phyloP scores from a whole-genome alignment of 2,113 vertebrate species.

The Ascaphus truei region DNA sequence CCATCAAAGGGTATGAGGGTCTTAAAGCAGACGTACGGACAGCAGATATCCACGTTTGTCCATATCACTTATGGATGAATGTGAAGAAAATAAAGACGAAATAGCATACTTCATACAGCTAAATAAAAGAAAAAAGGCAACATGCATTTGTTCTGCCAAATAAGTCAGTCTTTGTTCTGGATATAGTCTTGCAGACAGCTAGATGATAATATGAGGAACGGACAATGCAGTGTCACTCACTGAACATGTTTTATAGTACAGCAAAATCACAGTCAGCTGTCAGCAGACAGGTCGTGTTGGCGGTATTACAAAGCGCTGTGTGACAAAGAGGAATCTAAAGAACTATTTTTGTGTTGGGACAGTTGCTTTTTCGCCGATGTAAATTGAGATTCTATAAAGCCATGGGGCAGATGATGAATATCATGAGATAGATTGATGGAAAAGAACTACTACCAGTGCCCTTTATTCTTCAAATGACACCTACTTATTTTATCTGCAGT shows the following conservation, averaged over 20 bases:
- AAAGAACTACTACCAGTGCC: neutral
- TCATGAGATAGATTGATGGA: constrained; percentile 9
- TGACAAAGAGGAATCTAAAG: neutral
- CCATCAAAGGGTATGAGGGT: no score
- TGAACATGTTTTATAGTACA: neutral
- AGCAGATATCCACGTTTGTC: no score
- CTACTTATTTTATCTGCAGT: neutral
- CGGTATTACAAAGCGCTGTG: neutral
- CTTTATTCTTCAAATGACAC: no score
- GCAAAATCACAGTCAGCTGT: constrained; percentile 5
- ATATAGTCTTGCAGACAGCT: no score
- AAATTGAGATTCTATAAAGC: constrained; percentile 7
- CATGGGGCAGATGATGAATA: constrained; percentile 3
- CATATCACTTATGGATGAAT: no score
- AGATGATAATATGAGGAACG: neutral
- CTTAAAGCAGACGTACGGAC: no score
- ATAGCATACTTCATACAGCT: no score
- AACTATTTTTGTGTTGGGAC: constrained; percentile 19
- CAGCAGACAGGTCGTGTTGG: neutral
- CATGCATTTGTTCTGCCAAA: no score
- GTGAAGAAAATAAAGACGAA: no score
- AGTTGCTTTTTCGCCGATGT: constrained; percentile 13
- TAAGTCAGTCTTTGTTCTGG: no score
- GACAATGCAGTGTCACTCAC: neutral
- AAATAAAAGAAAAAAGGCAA: no score